Percentiles rank a stretch among this genome's conserved stretches.
Conservation (phyloP, 2,888 invertebrate species). For the Campoletis raptor region DNA sequence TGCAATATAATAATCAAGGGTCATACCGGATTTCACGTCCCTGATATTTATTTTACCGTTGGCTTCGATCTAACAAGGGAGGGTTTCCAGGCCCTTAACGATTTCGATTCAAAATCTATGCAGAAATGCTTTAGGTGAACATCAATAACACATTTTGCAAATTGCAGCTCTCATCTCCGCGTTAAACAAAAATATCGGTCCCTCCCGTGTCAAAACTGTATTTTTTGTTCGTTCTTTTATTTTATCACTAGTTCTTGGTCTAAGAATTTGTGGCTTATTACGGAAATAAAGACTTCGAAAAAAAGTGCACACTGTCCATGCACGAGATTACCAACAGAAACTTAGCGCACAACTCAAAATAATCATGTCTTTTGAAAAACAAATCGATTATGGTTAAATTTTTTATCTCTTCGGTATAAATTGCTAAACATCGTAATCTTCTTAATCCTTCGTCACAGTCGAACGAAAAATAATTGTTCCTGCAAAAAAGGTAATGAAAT, state of each 20-base stretch:
- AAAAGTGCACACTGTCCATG: slow-evolving; percentile 1
- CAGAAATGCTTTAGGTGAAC: neutral
- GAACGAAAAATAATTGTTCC: neutral
- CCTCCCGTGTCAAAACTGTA: slow-evolving; percentile 8
- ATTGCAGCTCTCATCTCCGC: neutral
- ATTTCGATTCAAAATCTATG: slow-evolving; percentile 5
- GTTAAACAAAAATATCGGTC: neutral
- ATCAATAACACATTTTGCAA: neutral
- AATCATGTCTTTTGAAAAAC: neutral
- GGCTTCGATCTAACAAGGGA: slow-evolving; percentile 6
- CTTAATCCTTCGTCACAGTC: neutral
- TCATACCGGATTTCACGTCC: neutral
- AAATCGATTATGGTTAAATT: neutral
- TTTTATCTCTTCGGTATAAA: neutral
- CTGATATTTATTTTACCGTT: neutral
- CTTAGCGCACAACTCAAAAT: neutral
- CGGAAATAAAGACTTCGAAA: slow-evolving; percentile 7
- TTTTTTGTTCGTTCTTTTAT: neutral
- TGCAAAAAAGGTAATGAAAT: neutral
- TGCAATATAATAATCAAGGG: neutral
- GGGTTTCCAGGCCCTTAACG: slow-evolving; percentile 6
- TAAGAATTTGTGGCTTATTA: slow-evolving; percentile 11
- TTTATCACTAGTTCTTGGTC: slow-evolving; percentile 1
- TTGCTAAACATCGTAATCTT: neutral
- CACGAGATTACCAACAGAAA: neutral